Base-by-base conservation (phyloP, 1,140 invertebrate genomes). In the Pissodes strobi region DNA sequence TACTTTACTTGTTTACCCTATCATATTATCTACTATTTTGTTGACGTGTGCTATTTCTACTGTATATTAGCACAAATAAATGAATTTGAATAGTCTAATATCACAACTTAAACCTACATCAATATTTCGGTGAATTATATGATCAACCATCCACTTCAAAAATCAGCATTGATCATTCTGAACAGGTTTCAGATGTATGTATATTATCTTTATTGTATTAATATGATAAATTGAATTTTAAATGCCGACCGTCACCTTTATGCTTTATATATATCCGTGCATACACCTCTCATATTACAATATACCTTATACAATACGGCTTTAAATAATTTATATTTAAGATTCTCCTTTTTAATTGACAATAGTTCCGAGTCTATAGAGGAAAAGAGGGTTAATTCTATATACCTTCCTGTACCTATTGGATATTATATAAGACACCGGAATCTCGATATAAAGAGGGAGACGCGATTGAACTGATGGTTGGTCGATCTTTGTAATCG, bases 161-260 rank as follows among this genome's bases (percentile, higher is more conserved):
- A 41, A 41, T 41, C 38, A 41, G 22, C 27, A 51, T 51, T 30
- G 48, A 51, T 25, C 21, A 8, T 18, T 30, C 22, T 23, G 56
- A 30, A 59, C 22, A 23, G 53, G 39, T 56, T 43, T 30, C 15
- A 17, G 21, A n/a, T 23, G 37, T 13, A 13, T 37, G 27, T 15
- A 56, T 30, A 43, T 43, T 43, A 15, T 30, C 53, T 45, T 21
- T 43, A 43, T 41, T 27, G 41, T 58, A 46, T 23, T 46, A 43
- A 58, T 30, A 46, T 48, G 56, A 58, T 58, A 58, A 58, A 46
- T 58, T 34, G 39, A 46, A 46, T 48, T 58, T 45, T 58, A 58
- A 48, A 48, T 48, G 56, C 18, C 41, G 53, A 43, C 38, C 48
- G 48, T 51, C 48, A 51, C 25, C 48, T 30, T 51, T 51, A 12